Percentiles rank a stretch among this genome's conserved stretches.
These are phyloP conservation scores for Trissonchulus sp. DNA, from an alignment of 2,888 invertebrate genomes.

Conservation along the genomic window DNA sequence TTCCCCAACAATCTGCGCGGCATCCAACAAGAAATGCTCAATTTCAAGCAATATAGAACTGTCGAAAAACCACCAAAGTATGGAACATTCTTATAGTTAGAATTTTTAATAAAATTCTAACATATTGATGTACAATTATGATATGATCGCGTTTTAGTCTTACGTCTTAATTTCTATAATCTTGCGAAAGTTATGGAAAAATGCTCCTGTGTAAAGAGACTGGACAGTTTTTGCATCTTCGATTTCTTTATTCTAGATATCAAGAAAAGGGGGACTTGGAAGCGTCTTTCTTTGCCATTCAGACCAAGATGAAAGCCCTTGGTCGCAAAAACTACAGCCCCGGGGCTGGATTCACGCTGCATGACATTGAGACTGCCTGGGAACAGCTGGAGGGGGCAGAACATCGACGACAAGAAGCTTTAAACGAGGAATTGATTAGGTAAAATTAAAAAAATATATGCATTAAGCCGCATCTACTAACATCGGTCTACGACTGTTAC, in stretches of 20 bases:
- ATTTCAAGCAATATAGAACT: constrained; percentile 90
- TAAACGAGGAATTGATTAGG: constrained; percentile 79
- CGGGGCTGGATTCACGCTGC: constrained; percentile 73
- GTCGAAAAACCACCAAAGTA: constrained; percentile 95
- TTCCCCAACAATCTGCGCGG: constrained; percentile 92
- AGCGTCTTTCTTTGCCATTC: constrained; percentile 89
- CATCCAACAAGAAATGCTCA: constrained; percentile 77
- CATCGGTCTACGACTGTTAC: too few species aligned
- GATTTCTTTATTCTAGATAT: constrained; percentile 71
- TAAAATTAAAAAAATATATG: too few species aligned
- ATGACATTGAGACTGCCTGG: constrained; percentile 94
- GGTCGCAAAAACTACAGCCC: constrained; percentile 56
- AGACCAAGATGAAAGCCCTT: constrained; percentile 87
- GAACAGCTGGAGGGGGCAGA: constrained; percentile 83
- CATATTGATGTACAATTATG: too few species aligned
- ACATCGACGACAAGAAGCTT: constrained; percentile 82
- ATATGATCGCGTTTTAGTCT: too few species aligned
- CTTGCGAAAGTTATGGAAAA: too few species aligned
- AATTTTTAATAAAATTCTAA: too few species aligned
- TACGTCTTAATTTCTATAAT: too few species aligned
- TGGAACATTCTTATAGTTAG: too few species aligned
- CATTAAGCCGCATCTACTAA: too few species aligned
- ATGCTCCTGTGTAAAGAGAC: too few species aligned
- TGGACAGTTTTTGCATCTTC: too few species aligned
- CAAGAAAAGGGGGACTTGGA: constrained; percentile 95